A percentile compares a stretch with the other conserved stretches of the same genome.
These are phyloP conservation scores for Phylloscopus collybita DNA, from an alignment of 2,797 vertebrate genomes.

Conservation along the genomic window DNA sequence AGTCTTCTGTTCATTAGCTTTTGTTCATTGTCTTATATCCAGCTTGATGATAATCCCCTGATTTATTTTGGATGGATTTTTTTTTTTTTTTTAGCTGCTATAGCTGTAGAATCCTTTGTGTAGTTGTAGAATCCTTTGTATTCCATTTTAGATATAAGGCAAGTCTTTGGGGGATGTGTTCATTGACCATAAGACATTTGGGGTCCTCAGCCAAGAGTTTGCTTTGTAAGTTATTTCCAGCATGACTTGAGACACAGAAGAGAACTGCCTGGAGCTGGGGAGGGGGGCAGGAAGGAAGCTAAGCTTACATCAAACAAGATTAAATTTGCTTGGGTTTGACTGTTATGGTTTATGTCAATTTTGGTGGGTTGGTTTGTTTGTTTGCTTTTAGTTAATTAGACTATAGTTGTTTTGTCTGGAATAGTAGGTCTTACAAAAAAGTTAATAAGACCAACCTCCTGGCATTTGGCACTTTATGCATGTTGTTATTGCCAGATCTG, in stretches of 20 bases:
- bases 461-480: background rate
- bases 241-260: background rate
- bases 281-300: background rate
- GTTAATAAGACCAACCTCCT: background rate
- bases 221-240: background rate
- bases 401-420: background rate
- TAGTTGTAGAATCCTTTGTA: background rate
- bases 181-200: slow-evolving; percentile 11
- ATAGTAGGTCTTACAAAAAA: background rate
- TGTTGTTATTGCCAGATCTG: background rate
- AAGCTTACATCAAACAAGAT: background rate
- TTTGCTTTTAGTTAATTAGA: background rate
- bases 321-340: background rate
- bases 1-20: slow-evolving; percentile 31
- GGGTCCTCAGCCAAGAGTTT: background rate
- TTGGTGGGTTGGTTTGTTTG: background rate
- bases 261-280: background rate
- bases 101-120: background rate
- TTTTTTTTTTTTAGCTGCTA: background rate
- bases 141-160: background rate
- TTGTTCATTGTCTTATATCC: slow-evolving; percentile 41
- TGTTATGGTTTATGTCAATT: background rate
- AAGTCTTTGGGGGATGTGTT: background rate
- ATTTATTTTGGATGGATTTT: background rate
- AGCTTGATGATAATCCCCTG: background rate